A percentile compares a stretch with the other conserved stretches of the same genome.
These are phyloP conservation scores for Mongoloraphidia duomilia DNA, from an alignment of 2,888 invertebrate genomes.

Conservation along the genomic window DNA sequence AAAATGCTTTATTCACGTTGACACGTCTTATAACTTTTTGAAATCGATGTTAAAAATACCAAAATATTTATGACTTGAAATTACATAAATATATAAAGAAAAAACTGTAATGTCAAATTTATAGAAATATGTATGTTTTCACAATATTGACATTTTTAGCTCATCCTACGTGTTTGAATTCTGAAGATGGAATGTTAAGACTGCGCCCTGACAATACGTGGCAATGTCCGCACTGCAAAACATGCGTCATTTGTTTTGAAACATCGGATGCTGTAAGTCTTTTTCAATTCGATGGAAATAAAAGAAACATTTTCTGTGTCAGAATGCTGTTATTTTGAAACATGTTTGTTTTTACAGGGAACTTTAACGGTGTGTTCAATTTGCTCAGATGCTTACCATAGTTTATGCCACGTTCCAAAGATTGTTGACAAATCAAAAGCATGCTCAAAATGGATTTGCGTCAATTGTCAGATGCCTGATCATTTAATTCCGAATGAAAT, in stretches of 20 bases:
- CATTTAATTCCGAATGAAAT: slow-evolving; percentile 27
- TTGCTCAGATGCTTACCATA: slow-evolving; percentile 77
- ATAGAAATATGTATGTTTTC: slow-evolving; percentile 5
- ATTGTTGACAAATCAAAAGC: slow-evolving; percentile 41
- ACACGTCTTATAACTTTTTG: too few relatives aligned
- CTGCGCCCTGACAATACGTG: slow-evolving; percentile 54
- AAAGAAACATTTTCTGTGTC: neutral
- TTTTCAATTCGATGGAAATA: slow-evolving; percentile 1
- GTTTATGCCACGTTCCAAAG: slow-evolving; percentile 61
- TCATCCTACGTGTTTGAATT: slow-evolving; percentile 52
- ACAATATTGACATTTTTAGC: slow-evolving; percentile 30
- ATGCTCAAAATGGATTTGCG: slow-evolving; percentile 56
- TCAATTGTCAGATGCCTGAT: slow-evolving; percentile 40
- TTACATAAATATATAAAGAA: slow-evolving; percentile 4
- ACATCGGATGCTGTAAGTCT: slow-evolving; percentile 55
- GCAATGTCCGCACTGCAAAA: slow-evolving; percentile 85
- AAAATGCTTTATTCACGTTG: too few relatives aligned
- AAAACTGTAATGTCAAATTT: slow-evolving; percentile 1
- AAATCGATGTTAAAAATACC: too few relatives aligned
- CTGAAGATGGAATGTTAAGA: slow-evolving; percentile 49
- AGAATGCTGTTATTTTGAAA: neutral
- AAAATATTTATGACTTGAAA: slow-evolving; percentile 9
- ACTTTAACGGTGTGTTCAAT: slow-evolving; percentile 62
- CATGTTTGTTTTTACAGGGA: slow-evolving; percentile 35
- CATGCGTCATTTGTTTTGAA: slow-evolving; percentile 68